phyloP scores from a whole-genome alignment of 2,888 invertebrate genomes.

The Helleia helle region DNA sequence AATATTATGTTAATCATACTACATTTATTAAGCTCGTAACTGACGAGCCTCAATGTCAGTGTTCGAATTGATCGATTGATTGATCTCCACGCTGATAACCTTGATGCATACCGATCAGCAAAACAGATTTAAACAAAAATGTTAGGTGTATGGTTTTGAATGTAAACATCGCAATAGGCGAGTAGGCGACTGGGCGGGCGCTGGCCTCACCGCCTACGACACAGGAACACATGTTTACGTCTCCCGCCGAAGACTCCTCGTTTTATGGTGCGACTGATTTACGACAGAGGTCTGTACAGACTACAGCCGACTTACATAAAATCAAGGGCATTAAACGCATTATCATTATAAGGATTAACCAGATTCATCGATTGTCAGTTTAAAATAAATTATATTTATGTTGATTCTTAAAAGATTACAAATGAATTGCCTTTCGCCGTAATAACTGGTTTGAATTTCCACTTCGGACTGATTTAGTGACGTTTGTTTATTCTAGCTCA shows the following conservation, averaged over 20 bases:
- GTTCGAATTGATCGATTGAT: background rate
- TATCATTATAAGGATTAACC: background rate
- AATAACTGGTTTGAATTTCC: constrained; percentile 3
- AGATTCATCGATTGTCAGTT: background rate
- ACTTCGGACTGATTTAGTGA: too few relatives aligned
- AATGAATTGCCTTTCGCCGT: background rate
- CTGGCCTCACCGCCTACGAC: constrained; percentile 54
- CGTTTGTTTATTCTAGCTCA: too few relatives aligned
- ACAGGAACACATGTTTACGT: constrained; percentile 59
- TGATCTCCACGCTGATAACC: background rate
- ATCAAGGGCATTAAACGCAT: constrained; percentile 6
- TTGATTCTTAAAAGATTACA: background rate
- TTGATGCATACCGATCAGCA: constrained; percentile 8
- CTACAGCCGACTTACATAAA: background rate
- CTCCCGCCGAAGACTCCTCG: constrained; percentile 35
- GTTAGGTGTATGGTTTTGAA: constrained; percentile 31
- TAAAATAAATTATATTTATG: too few relatives aligned
- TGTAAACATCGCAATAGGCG: constrained; percentile 19
- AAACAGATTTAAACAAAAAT: constrained; percentile 36
- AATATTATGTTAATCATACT: too few relatives aligned
- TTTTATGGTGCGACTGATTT: constrained; percentile 28
- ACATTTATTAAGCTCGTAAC: too few relatives aligned
- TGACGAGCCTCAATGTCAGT: constrained; percentile 3
- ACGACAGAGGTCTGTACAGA: constrained; percentile 10
- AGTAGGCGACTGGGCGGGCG: constrained; percentile 29